A percentile compares a stretch with the other conserved stretches of the same genome.
Conservation (phyloP, 2,113 vertebrate genomes). For the Pseudopodoces humilis region DNA sequence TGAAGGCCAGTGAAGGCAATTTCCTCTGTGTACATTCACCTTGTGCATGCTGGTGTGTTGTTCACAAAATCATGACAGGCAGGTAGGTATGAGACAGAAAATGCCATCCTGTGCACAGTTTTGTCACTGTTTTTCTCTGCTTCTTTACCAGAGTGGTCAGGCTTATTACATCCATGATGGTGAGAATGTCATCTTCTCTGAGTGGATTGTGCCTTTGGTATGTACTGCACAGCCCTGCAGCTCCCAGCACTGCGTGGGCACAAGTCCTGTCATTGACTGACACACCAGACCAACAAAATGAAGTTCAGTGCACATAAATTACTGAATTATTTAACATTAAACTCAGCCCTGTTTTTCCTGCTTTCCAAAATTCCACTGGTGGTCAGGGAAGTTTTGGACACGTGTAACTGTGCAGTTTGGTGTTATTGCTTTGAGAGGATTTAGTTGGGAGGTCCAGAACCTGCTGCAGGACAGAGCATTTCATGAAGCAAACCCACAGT, state of each 20-base stretch:
- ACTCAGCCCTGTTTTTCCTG: background rate
- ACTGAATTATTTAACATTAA: background rate
- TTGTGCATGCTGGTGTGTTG: rapidly evolving
- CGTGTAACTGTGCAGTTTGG: background rate
- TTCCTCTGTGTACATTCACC: background rate
- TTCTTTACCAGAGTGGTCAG: slow-evolving; percentile 85
- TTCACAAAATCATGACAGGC: background rate
- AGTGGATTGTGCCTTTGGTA: slow-evolving; percentile 91
- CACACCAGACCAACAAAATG: background rate
- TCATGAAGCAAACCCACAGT: background rate
- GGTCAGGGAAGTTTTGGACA: background rate
- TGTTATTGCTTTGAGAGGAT: background rate
- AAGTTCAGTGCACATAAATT: background rate
- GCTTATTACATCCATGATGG: slow-evolving; percentile 93
- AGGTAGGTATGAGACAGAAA: background rate
- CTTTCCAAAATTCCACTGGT: background rate
- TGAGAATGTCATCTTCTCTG: slow-evolving; percentile 86
- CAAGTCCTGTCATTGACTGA: background rate
- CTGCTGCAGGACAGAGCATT: background rate
- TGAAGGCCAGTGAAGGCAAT: background rate
- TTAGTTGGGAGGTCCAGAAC: background rate
- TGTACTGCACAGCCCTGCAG: slow-evolving; percentile 4
- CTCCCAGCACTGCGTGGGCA: rapidly evolving
- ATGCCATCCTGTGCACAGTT: background rate
- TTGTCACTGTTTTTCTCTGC: slow-evolving; percentile 6